Conservation (phyloP, 92 coral and sea anemone genomes). For the Parazoanthus swiftii region DNA sequence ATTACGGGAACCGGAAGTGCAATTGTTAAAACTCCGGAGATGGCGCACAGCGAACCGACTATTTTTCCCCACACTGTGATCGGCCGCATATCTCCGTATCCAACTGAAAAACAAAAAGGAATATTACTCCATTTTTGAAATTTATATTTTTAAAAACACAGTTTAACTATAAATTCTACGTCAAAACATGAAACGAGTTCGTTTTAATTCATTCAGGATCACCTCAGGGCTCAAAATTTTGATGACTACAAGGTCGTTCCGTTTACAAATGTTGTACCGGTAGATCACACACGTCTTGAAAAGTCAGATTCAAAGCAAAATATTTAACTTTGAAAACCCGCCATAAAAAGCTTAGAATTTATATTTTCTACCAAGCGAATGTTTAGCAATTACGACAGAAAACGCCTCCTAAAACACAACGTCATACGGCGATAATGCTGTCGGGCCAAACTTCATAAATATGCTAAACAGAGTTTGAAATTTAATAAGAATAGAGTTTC, state of each 20-base stretch:
- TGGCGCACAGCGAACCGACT: conserved; percentile 98
- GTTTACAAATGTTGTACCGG: too few species aligned
- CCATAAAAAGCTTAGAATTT: background rate
- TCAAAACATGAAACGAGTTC: background rate
- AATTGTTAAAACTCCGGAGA: conserved; percentile 98
- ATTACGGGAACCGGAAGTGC: conserved; percentile 99
- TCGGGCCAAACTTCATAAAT: conserved; percentile 11
- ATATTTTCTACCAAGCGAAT: too few species aligned
- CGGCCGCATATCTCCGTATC: conserved; percentile 99
- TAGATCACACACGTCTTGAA: too few species aligned
- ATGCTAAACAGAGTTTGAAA: conserved; percentile 27
- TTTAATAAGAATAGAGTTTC: conserved; percentile 7
- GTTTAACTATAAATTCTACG: background rate
- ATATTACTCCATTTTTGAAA: background rate
- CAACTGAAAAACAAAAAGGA: conserved; percentile 55
- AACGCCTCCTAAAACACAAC: too few species aligned
- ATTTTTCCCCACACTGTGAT: conserved; percentile 98
- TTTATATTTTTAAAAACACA: background rate
- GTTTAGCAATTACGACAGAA: background rate
- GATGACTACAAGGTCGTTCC: too few species aligned
- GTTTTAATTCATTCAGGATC: too few species aligned
- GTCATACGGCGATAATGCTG: background rate
- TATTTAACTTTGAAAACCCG: too few species aligned
- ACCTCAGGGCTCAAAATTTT: too few species aligned
- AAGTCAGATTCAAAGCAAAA: too few species aligned